A percentile compares a stretch with the other conserved stretches of the same genome.
Evolutionary conservation across 2,888 invertebrate species (phyloP).

Genomic region (Heliconius charithonia): DNA sequence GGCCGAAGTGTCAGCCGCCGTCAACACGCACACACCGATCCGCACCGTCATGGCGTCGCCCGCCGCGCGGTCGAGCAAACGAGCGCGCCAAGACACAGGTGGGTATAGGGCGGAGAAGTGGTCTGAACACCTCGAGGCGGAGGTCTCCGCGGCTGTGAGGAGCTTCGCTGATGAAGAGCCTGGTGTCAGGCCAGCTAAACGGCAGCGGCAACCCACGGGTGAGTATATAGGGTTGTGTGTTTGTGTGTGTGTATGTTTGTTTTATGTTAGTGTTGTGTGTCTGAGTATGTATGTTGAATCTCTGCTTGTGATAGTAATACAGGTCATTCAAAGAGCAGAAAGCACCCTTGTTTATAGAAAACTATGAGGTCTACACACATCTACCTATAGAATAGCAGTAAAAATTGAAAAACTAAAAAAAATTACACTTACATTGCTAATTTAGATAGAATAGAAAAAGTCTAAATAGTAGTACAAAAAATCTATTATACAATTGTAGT

Average conservation of each 20-base stretch:
- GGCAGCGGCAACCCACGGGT: slow-evolving; percentile 39
- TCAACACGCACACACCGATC: slow-evolving; percentile 62
- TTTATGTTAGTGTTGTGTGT: neutral
- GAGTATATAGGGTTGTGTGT: slow-evolving; percentile 19
- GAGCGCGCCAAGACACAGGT: slow-evolving; percentile 73
- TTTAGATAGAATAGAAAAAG: too few species aligned
- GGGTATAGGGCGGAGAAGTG: slow-evolving; percentile 44
- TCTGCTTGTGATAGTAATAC: too few species aligned
- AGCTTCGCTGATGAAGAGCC: slow-evolving; percentile 38
- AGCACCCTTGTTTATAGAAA: too few species aligned
- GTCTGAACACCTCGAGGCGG: slow-evolving; percentile 44
- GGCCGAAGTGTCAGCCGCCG: slow-evolving; percentile 68
- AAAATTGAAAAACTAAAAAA: too few species aligned
- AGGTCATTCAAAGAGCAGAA: neutral
- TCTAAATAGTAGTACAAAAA: too few species aligned
- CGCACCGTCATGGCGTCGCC: slow-evolving; percentile 66
- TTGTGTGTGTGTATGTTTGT: neutral
- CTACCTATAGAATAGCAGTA: too few species aligned
- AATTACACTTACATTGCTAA: too few species aligned
- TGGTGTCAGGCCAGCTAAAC: slow-evolving; percentile 30
- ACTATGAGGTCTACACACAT: too few species aligned
- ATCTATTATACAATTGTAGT: too few species aligned
- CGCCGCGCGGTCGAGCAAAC: slow-evolving; percentile 60
- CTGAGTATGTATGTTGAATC: neutral
- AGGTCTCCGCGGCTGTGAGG: slow-evolving; percentile 41